A percentile compares a stretch with the other conserved stretches of the same genome.
Conservation (phyloP, 2,888 invertebrate genomes). For the Alcis repandata region DNA sequence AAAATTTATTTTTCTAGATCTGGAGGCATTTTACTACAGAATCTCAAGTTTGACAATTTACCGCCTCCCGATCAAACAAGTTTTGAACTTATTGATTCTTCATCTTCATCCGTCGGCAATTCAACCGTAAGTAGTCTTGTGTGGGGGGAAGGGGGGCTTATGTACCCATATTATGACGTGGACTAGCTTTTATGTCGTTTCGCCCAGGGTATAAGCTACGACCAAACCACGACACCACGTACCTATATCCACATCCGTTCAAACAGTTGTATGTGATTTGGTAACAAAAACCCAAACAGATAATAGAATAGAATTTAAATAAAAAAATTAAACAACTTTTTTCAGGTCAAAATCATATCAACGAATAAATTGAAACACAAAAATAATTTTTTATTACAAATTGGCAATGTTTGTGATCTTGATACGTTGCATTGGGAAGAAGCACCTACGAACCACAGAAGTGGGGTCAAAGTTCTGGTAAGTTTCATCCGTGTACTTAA, state of each 20-base stretch:
- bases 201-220: no score
- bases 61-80: slow-evolving; percentile 48
- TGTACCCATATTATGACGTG: no score
- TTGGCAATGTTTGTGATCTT: slow-evolving; percentile 49
- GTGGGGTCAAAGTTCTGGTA: slow-evolving; percentile 44
- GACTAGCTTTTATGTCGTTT: no score
- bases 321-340: not conserved
- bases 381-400: slow-evolving; percentile 41
- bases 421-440: slow-evolving; percentile 55
- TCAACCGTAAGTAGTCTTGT: no score
- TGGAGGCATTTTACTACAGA: slow-evolving; percentile 62
- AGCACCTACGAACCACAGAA: slow-evolving; percentile 33
- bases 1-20: slow-evolving; percentile 53
- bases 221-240: no score
- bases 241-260: no score
- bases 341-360: slow-evolving; percentile 38
- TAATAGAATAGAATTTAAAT: no score
- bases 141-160: no score
- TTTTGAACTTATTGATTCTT: slow-evolving; percentile 54
- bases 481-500: not conserved
- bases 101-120: no score
- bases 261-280: no score
- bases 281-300: no score
- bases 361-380: slow-evolving; percentile 33
- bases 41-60: slow-evolving; percentile 54